Base-by-base conservation (phyloP, 92 coral and sea anemone species). In the Metridium senile region DNA sequence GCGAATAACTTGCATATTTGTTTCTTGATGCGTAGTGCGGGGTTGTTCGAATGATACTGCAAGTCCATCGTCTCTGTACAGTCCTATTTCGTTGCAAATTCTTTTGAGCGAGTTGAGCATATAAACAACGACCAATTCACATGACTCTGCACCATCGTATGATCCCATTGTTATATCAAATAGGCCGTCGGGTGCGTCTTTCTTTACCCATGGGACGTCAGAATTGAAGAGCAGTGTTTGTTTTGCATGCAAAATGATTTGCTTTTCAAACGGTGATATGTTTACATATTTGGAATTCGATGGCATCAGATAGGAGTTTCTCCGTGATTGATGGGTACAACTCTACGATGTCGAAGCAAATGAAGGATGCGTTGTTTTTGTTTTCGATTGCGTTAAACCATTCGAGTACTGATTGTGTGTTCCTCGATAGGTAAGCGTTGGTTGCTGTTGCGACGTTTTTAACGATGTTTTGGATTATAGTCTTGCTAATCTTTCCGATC, bases 111-210 rank as follows among this genome's bases (percentile, higher is more conserved):
- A 18, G 45, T 45, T 33, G 32, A 33, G 68, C 30, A 63, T 57
- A 68, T 9, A 84, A 34, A 46, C 62, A 87, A 53, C 76, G 32
- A 16, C 84, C 82, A 27, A 82, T 83, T 51, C 82, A 79, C 32
- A 75, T 79, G 80, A 22, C 45, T 86, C 86, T 8, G 90, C 90
- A n/a, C 87, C 84, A 59, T 76, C 86, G 46, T 32, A 80, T 26
- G 70, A 58, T n/a, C 92, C 88, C 88, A 88, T 83, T 34, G 92
- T 79, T 4, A 82, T 75, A 64, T 87, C 91, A 46, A 82, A 87
- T 1, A 76, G 78, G n/a, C n/a, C n/a, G 46, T 67, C 26, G 22
- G 58, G 1, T 2, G 84, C 27, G 21, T 57, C 68, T 45, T 76
- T 83, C 62, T 79, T 79, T 19, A 9, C 52, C 80, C 84, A 78